phyloP scores from a whole-genome alignment of 1,140 invertebrate genomes.

The Dolichoris vasculosae region DNA sequence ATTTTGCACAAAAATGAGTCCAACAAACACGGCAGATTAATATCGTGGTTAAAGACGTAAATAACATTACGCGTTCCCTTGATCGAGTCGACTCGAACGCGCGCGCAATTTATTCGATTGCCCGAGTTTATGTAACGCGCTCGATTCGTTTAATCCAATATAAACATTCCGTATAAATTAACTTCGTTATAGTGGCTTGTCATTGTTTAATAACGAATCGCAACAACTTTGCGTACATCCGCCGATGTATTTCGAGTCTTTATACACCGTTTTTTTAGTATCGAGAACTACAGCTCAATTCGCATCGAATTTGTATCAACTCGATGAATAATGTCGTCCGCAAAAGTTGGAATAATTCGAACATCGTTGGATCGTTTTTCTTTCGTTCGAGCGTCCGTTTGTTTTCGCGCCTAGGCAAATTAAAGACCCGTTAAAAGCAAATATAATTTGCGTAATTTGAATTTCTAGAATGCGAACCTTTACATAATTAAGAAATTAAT shows the following conservation, averaged over 20 bases:
- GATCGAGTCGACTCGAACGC: conserved; percentile 4
- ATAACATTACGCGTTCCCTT: conserved; percentile 27
- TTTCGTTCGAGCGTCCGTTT: no score
- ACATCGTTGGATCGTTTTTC: no score
- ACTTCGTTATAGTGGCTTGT: conserved; percentile 24
- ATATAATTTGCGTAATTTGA: neutral
- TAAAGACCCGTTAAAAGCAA: neutral
- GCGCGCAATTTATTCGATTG: conserved; percentile 18
- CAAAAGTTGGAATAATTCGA: no score
- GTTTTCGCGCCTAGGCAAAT: no score
- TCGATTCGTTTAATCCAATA: conserved; percentile 34
- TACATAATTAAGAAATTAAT: conserved; percentile 11
- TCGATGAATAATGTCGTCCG: neutral
- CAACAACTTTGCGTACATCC: neutral
- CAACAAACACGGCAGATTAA: conserved; percentile 10
- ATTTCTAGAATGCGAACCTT: neutral
- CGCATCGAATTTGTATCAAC: neutral
- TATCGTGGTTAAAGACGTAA: conserved; percentile 29
- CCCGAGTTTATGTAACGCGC: conserved; percentile 15
- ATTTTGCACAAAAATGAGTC: neutral
- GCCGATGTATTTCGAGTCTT: neutral
- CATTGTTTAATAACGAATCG: conserved; percentile 6
- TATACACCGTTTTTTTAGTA: neutral
- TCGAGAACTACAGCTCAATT: neutral
- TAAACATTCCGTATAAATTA: conserved; percentile 18